These are phyloP conservation scores for Goniozus legneri DNA, from an alignment of 1,140 invertebrate genomes.

Conservation along the genomic window DNA sequence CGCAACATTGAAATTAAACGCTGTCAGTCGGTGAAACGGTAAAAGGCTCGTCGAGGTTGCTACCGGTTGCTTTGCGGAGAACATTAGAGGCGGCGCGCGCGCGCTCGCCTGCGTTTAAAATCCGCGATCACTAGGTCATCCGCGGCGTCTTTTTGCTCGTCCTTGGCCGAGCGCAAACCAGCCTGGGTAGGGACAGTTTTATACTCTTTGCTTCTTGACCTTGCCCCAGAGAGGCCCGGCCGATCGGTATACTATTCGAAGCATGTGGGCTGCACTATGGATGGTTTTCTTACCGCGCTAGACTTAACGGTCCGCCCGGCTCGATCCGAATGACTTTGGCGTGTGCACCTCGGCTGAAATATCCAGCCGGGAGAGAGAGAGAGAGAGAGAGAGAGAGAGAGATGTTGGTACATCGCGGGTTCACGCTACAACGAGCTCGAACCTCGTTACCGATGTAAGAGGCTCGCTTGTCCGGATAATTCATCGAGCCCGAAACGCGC, in stretches of 20 bases:
- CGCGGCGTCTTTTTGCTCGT: conserved; percentile 14
- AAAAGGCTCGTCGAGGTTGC: background rate
- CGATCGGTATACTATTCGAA: conserved; percentile 17
- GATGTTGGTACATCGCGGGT: background rate
- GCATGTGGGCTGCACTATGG: conserved; percentile 18
- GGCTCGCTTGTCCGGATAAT: too few relatives aligned
- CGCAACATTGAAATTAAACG: background rate
- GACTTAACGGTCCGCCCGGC: conserved; percentile 21
- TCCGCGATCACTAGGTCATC: conserved; percentile 24
- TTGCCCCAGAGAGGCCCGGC: conserved; percentile 29
- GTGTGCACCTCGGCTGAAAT: conserved; percentile 11
- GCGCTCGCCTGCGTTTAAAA: conserved; percentile 12
- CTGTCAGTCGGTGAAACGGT: background rate
- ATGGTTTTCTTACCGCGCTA: conserved; percentile 12
- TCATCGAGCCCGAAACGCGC: too few relatives aligned
- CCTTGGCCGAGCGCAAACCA: conserved; percentile 15
- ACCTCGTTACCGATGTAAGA: too few relatives aligned
- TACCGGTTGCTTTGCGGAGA: too few relatives aligned
- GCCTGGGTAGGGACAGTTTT: too few relatives aligned
- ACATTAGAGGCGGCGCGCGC: background rate
- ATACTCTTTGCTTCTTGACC: conserved; percentile 31
- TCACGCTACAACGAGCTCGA: too few relatives aligned
- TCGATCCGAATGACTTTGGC: conserved; percentile 14
- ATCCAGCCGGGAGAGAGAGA: conserved; percentile 4
- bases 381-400: background rate